These are phyloP conservation scores for Cynoglossus semilaevis DNA, from an alignment of 2,113 vertebrate genomes.

Conservation along the genomic window DNA sequence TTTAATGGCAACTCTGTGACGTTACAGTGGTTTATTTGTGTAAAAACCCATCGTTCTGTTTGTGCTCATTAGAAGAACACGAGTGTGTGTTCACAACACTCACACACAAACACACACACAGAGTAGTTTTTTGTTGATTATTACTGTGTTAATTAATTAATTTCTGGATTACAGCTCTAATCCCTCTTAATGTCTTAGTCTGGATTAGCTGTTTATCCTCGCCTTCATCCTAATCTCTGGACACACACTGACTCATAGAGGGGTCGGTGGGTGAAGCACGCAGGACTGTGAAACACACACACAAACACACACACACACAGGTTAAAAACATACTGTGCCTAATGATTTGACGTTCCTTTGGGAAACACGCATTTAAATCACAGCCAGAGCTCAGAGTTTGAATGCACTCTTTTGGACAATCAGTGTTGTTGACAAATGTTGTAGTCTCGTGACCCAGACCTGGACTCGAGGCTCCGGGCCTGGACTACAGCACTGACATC, in stretches of 20 bases:
- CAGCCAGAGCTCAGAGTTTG: conserved; percentile 37
- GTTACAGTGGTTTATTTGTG: conserved; percentile 82
- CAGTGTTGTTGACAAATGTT: conserved; percentile 26
- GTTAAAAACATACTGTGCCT: conserved; percentile 73
- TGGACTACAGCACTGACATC: too few relatives aligned
- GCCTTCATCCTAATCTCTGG: conserved; percentile 38
- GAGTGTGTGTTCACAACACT: conserved; percentile 43
- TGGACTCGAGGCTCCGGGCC: too few relatives aligned
- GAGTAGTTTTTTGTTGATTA: too few relatives aligned
- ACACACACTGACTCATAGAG: conserved; percentile 26
- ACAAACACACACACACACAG: conserved; percentile 18
- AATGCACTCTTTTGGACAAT: conserved; percentile 51
- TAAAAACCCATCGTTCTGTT: conserved; percentile 51
- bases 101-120: too few relatives aligned
- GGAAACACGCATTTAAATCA: conserved; percentile 48
- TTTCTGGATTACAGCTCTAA: conserved; percentile 36
- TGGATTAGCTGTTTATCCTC: conserved; percentile 56
- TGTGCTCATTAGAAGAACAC: conserved; percentile 48
- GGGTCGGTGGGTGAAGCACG: conserved; percentile 12
- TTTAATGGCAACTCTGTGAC: conserved; percentile 77
- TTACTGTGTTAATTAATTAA: too few relatives aligned
- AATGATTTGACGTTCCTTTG: conserved; percentile 51
- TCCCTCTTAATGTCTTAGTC: conserved; percentile 41
- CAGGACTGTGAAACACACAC: conserved; percentile 44
- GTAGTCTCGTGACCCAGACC: too few relatives aligned